Conservation (phyloP, 1,140 invertebrate species). For the Aphelenchoides fujianensis region DNA sequence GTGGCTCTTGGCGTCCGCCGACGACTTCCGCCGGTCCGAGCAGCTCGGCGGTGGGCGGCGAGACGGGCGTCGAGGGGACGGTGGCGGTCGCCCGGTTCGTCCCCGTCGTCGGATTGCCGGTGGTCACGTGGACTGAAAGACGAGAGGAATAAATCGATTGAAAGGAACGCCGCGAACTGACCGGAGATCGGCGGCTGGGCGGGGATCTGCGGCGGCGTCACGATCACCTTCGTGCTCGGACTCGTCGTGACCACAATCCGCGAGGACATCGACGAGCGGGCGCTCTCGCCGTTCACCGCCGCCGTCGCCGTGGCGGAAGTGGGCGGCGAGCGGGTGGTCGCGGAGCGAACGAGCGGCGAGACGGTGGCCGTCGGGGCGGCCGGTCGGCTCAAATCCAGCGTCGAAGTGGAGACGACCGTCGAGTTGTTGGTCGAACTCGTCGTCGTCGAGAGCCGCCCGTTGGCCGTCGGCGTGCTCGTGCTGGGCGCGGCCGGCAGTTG, state of each 20-base stretch:
- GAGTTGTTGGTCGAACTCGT: neutral
- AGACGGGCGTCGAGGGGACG: neutral
- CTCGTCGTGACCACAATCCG: neutral
- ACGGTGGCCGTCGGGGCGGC: neutral
- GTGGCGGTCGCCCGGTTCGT: neutral
- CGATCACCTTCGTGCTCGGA: constrained; percentile 4
- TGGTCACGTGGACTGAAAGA: neutral
- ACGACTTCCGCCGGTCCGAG: neutral
- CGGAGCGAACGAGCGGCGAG: neutral
- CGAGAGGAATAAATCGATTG: too few species aligned
- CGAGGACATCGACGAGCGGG: neutral
- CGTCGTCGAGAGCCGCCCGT: neutral
- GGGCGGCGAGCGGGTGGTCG: constrained; percentile 9
- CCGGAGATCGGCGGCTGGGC: neutral
- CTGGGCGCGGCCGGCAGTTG: too few species aligned
- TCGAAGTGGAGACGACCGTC: constrained; percentile 11
- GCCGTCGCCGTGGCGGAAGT: neutral
- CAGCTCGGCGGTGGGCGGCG: neutral
- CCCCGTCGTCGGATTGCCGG: neutral
- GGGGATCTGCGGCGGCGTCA: constrained; percentile 1
- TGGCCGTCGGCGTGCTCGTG: too few species aligned
- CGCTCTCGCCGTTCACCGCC: neutral
- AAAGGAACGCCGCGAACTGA: neutral
- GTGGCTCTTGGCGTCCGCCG: constrained; percentile 5
- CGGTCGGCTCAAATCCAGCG: neutral